Evolutionary conservation across 1,140 invertebrate species (phyloP), one percentile per base, ranked within the genome.

Genomic region (Pogonomyrmex californicus): DNA sequence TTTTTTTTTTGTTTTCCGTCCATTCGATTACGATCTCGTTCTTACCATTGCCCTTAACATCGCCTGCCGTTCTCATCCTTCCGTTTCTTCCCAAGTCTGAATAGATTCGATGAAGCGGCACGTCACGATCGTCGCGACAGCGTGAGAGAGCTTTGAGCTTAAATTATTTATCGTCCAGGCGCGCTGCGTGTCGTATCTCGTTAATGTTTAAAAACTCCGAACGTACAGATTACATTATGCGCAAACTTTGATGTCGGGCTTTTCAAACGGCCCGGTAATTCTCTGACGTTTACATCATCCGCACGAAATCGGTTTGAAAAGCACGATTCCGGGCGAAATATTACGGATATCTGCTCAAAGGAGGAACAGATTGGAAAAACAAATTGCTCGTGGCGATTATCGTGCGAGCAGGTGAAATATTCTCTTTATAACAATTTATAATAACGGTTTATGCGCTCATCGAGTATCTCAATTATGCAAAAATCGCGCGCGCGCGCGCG

Each of bases 151-250:
- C 88, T 89, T 86, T 82, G 83, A 90, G 87, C 85, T 60, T 90
- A 90, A 90, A 86, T 90, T 89, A 82, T 90, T 90, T 90, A 90
- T 47, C 83, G 71, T 68, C 68, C 75, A 44, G 56, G 62, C 87
- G 60, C n/a, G 51, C 49, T 77, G 14, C 68, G 66, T 47, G 87
- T 90, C 88, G 70, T 23, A 49, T 49, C 77, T 86, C 49, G 85
- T 90, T 75, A 89, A 89, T 89, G 68, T 86, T 90, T 90, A 76
- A 90, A 89, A 89, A 86, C 56, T 30, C 17, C 7, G 33, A 51
- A 77, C 83, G 77, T 66, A 68, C 65, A 49, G 87, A 89, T 89
- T 89, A 81, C 56, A 73, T 86, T 89, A 81, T 23, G 41, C 71
- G 41, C 36, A 81, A 81, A 68, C 63, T 81, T 70, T 68, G 47